Percentiles rank a stretch among this genome's conserved stretches.
Conservation (phyloP, 2,888 invertebrate genomes). For the Lochmaea capreae region DNA sequence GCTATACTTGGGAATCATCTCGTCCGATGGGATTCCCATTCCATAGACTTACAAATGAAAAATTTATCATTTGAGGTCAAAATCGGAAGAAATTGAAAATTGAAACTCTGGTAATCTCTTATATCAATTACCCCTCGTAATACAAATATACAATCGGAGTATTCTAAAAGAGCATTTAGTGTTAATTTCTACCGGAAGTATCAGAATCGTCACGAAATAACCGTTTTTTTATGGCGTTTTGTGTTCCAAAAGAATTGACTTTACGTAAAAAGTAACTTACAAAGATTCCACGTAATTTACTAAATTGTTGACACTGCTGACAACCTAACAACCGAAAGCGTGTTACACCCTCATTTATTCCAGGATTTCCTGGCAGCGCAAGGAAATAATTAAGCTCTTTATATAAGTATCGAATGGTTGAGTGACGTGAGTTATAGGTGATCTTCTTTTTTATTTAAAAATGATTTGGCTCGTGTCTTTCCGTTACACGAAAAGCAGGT, state of each 20-base stretch:
- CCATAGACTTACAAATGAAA: too few relatives aligned
- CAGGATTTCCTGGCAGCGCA: constrained; percentile 26
- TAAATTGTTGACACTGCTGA: constrained; percentile 18
- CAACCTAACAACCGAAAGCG: constrained; percentile 26
- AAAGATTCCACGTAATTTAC: constrained; percentile 9
- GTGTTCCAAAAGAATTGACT: neutral
- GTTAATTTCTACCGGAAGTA: neutral
- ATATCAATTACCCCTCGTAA: neutral
- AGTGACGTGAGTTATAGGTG: constrained; percentile 22
- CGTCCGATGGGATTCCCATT: too few relatives aligned
- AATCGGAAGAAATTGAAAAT: too few relatives aligned
- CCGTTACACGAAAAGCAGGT: constrained; percentile 8
- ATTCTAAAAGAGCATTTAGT: neutral
- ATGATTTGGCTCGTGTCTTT: constrained; percentile 23
- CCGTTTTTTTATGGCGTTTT: neutral
- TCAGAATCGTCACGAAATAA: neutral
- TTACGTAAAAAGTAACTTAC: neutral
- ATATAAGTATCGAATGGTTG: constrained; percentile 23
- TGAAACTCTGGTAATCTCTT: too few relatives aligned
- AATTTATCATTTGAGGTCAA: too few relatives aligned
- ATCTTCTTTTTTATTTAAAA: constrained; percentile 18
- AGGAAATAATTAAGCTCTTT: constrained; percentile 32
- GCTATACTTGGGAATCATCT: too few relatives aligned
- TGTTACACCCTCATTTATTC: constrained; percentile 27
- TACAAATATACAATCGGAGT: neutral